Conservation (phyloP, 2,113 vertebrate species). For the Heloderma charlesbogerti region DNA sequence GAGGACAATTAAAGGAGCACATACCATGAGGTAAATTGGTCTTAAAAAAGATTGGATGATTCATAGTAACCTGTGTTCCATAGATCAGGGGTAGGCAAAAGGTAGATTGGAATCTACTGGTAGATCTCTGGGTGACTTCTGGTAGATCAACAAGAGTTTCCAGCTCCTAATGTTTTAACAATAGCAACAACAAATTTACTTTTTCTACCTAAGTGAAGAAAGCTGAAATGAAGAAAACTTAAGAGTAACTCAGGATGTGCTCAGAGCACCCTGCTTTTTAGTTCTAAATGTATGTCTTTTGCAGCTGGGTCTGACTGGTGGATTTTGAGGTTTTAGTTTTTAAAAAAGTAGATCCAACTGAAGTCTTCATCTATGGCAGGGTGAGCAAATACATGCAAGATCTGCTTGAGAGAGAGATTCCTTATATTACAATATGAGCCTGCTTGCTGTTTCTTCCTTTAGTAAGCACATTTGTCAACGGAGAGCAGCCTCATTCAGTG, state of each 20-base stretch:
- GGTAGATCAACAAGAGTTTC: neutral
- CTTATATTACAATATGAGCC: fast-evolving
- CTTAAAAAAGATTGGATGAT: neutral
- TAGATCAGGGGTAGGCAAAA: neutral
- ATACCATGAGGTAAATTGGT: neutral
- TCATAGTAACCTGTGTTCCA: neutral
- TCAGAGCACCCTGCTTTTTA: too few species aligned
- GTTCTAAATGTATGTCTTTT: too few species aligned
- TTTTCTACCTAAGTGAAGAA: neutral
- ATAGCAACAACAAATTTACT: neutral
- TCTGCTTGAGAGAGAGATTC: neutral
- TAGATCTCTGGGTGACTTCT: neutral
- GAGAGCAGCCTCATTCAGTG: neutral
- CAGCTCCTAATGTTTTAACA: neutral
- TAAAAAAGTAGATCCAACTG: too few species aligned
- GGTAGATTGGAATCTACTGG: neutral
- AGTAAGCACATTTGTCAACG: neutral
- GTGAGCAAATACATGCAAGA: neutral
- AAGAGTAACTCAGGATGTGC: neutral
- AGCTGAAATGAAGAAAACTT: neutral
- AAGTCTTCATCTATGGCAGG: too few species aligned
- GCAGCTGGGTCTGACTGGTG: too few species aligned
- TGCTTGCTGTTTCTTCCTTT: neutral
- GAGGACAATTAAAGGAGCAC: neutral
- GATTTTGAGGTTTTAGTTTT: too few species aligned